Evolutionary conservation across 2,797 vertebrate species (phyloP).

Genomic region (Amblyraja radiata): DNA sequence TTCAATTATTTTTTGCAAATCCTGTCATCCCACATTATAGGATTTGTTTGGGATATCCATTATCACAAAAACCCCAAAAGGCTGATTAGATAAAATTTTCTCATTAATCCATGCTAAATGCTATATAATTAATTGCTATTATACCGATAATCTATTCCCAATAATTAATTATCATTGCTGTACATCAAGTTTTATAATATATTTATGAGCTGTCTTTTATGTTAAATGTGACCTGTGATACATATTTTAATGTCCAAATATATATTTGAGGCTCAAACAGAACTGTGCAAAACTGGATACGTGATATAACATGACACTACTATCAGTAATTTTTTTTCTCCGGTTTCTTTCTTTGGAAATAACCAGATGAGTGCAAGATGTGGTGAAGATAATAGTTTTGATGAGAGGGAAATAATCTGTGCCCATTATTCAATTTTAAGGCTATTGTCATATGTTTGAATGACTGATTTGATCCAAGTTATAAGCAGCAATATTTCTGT

Average conservation of each 20-base stretch:
- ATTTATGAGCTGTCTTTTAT: too few relatives aligned
- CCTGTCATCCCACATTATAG: not conserved
- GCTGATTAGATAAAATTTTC: not conserved
- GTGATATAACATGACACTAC: not conserved
- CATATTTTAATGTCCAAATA: not conserved
- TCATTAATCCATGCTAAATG: not conserved
- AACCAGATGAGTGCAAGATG: not conserved
- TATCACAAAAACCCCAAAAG: not conserved
- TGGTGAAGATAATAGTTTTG: not conserved
- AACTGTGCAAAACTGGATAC: not conserved
- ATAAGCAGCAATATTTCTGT: not conserved
- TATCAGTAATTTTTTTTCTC: not conserved
- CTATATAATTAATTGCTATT: not conserved
- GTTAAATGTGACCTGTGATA: too few relatives aligned
- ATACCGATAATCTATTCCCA: not conserved
- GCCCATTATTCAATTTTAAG: not conserved
- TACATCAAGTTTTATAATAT: not conserved
- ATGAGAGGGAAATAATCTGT: not conserved
- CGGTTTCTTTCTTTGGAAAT: not conserved
- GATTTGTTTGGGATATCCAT: not conserved
- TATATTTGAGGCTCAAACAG: not conserved
- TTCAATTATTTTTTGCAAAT: not conserved
- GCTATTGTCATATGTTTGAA: not conserved
- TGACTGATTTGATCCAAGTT: not conserved
- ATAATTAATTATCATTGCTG: not conserved